Percentiles rank a stretch among this genome's conserved stretches.
Conservation (phyloP, 2,888 invertebrate genomes). For the Byasa hedistus region DNA sequence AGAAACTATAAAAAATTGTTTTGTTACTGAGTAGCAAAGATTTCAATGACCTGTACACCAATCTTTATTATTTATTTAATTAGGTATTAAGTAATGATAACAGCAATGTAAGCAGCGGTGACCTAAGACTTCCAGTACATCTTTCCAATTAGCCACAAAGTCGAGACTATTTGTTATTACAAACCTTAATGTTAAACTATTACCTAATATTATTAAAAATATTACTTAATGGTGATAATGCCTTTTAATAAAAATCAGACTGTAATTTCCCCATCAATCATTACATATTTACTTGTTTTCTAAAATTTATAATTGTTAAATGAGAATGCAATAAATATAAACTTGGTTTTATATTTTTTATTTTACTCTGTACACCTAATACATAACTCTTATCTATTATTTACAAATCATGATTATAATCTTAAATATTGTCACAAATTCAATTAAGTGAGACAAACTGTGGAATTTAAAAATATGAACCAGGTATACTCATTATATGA, state of each 20-base stretch:
- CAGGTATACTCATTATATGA: neutral
- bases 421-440: neutral
- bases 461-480: neutral
- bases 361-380: constrained; percentile 1
- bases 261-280: neutral
- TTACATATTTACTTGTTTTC: neutral
- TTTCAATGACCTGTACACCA: too few relatives aligned
- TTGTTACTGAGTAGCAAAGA: too few relatives aligned
- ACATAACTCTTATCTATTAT: constrained; percentile 8
- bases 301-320: constrained; percentile 8
- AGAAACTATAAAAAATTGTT: too few relatives aligned
- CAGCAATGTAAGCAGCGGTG: neutral
- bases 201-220: neutral
- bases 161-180: neutral
- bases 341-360: constrained; percentile 1
- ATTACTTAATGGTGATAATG: neutral
- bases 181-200: neutral
- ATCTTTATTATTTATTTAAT: too few relatives aligned
- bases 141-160: neutral
- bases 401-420: constrained; percentile 9
- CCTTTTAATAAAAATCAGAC: neutral
- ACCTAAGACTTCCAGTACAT: neutral
- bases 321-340: constrained; percentile 13
- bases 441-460: neutral
- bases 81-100: neutral